These are phyloP conservation scores for Saturnia japonica DNA, from an alignment of 2,888 invertebrate genomes.

Conservation along the genomic window DNA sequence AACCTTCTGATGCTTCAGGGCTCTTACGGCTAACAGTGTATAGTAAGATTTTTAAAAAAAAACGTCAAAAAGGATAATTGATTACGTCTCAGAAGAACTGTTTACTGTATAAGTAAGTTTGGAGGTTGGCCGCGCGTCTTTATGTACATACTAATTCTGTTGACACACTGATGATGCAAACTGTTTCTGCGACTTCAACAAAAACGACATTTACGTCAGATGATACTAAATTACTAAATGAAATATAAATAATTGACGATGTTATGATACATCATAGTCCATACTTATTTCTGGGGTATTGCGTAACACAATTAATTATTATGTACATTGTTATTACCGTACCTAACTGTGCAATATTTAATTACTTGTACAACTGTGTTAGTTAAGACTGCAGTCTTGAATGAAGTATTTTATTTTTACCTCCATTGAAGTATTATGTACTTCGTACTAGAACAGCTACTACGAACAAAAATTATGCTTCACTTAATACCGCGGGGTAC, in stretches of 20 bases:
- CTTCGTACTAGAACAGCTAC: too few relatives aligned
- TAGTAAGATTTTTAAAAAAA: too few relatives aligned
- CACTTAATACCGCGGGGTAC: too few relatives aligned
- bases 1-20: too few relatives aligned
- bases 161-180: slow-evolving; percentile 48
- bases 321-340: background rate
- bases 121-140: slow-evolving; percentile 30
- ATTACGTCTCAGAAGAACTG: background rate
- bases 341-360: background rate
- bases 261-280: background rate
- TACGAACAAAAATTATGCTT: too few relatives aligned
- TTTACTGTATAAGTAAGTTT: slow-evolving; percentile 15
- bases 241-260: slow-evolving; percentile 44
- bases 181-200: slow-evolving; percentile 36
- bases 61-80: background rate
- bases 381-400: background rate
- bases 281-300: background rate
- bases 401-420: too few relatives aligned
- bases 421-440: too few relatives aligned
- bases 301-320: background rate
- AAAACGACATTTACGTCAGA: slow-evolving; percentile 45
- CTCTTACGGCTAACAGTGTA: too few relatives aligned
- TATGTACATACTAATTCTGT: slow-evolving; percentile 27
- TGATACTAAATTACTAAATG: slow-evolving; percentile 27
- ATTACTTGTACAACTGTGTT: background rate